These are phyloP conservation scores for Platyrinchus mystaceus DNA, from an alignment of 2,797 vertebrate genomes.

Conservation along the genomic window DNA sequence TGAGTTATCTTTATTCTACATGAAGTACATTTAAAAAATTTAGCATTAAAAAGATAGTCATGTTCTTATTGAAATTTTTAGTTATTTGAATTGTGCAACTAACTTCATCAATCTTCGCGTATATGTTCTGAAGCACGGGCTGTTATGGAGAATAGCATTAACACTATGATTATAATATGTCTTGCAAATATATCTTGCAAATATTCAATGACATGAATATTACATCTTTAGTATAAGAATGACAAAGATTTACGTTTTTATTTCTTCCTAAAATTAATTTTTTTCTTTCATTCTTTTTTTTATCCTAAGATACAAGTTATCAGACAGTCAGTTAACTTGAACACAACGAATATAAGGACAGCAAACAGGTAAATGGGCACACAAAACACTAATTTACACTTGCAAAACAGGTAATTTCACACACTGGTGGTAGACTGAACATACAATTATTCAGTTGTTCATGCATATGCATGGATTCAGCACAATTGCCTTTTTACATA, in stretches of 20 bases:
- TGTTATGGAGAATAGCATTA: background rate
- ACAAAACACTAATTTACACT: conserved; percentile 62
- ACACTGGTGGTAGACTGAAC: conserved; percentile 26
- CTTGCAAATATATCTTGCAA: background rate
- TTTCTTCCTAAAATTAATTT: background rate
- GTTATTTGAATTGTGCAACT: background rate
- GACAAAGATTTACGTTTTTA: background rate
- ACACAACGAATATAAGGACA: conserved; percentile 19
- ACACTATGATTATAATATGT: background rate
- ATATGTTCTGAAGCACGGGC: background rate
- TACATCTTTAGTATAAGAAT: background rate
- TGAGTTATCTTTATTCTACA: background rate
- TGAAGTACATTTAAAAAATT: background rate
- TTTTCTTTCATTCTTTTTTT: background rate
- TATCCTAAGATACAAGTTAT: background rate
- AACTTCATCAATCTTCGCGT: background rate
- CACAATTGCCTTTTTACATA: conserved; percentile 45
- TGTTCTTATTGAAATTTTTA: background rate
- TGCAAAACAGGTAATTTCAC: conserved; percentile 68
- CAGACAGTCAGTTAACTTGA: conserved; percentile 17
- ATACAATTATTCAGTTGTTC: conserved; percentile 57
- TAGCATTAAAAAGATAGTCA: background rate
- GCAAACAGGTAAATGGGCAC: conserved; percentile 58
- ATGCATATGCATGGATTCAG: conserved; percentile 58
- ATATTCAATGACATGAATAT: background rate